Base-by-base conservation (phyloP, 2,113 vertebrate genomes). In the Saguinus midas region DNA sequence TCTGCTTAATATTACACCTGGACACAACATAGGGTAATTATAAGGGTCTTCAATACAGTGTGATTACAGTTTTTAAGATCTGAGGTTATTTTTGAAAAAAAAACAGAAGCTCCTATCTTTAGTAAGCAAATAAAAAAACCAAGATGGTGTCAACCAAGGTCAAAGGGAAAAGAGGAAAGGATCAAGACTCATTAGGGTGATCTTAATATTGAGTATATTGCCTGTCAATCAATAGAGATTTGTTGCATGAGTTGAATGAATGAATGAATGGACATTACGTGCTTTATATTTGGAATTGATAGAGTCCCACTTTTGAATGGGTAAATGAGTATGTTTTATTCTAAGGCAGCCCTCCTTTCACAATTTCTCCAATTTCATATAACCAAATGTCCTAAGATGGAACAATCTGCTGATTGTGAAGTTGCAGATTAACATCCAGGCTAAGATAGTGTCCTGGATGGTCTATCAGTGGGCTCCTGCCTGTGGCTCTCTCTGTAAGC, bases 1-100 rank as follows among this genome's bases (percentile, higher is more conserved):
- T 72, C 61, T 87, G 18, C 37, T 94, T 87, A 89, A 95, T 81
- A 85, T 61, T 86, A 17, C 8, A 91, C 79, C 43, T 93, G 57
- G 64, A 95, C 27, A 40, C 10, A 85, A 52, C 32, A 48, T 70
- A 68, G 9, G 45, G 40, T 88, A 76, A 89, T 93, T 96, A 83
- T 84, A 93, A 81, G 52, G 68, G 21, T 90, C 84, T 94, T 75
- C 86, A 40, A 85, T 80, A 84, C 8, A 84, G 20, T 83, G 16
- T 48, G 27, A 90, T 55, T 14, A 45, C 40, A 6, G 3, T 68
- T 79, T 94, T 76, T 66, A 90, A 94, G 48, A 66, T 90, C 14
- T 64, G 21, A 81, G 11, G 40, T 78, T 68, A 68, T 40, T 91
- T 93, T 94, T 27, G 14, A 81, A 88, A 92, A 29, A 90, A 96